These are phyloP conservation scores for Phalacrocorax carbo DNA, from an alignment of 2,113 vertebrate species.

Conservation along the genomic window DNA sequence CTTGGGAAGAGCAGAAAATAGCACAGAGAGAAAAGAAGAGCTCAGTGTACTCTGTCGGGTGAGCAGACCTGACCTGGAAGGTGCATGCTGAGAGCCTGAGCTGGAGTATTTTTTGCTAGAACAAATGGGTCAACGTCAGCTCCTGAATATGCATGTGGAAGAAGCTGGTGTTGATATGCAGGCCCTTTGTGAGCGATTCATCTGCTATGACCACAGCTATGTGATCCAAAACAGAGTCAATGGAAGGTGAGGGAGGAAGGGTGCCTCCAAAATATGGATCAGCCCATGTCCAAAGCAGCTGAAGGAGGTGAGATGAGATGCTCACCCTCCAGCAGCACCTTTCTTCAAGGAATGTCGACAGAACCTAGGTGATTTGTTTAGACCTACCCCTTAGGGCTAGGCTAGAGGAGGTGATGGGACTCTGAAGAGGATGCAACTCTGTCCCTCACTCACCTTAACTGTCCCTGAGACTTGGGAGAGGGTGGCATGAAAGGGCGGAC, in stretches of 20 bases:
- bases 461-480: background rate
- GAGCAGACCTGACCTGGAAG: background rate
- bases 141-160: background rate
- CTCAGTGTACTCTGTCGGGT: rapidly evolving
- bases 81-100: background rate
- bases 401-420: background rate
- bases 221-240: background rate
- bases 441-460: background rate
- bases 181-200: background rate
- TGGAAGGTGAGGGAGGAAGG: background rate
- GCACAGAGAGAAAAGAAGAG: background rate
- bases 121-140: background rate
- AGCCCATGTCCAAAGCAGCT: rapidly evolving
- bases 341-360: background rate
- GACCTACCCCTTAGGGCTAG: background rate
- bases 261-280: background rate
- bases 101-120: background rate
- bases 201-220: background rate
- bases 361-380: background rate
- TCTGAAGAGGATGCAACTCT: background rate
- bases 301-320: background rate
- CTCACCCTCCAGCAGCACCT: background rate
- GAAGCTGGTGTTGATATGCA: background rate
- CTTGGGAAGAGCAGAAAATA: background rate
- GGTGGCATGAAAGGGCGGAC: background rate